phyloP scores from a whole-genome alignment of 2,797 vertebrate species.

The Sebastes aleutianus region DNA sequence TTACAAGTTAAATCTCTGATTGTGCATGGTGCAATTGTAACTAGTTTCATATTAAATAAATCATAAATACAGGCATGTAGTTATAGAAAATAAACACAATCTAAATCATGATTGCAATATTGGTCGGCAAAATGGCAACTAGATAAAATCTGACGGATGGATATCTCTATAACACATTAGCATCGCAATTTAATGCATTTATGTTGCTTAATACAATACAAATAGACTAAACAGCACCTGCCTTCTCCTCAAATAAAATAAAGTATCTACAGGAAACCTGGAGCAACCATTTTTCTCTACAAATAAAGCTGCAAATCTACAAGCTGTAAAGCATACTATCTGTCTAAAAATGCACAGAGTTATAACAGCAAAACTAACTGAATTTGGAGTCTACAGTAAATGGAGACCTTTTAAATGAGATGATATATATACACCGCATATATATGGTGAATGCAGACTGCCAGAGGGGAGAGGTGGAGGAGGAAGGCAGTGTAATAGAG shows the following conservation, averaged over 20 bases:
- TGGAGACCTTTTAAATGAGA: conserved; percentile 8
- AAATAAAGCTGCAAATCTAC: background rate
- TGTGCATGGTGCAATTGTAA: background rate
- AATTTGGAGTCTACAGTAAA: conserved; percentile 16
- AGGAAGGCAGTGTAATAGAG: conserved; percentile 38
- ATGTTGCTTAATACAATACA: background rate
- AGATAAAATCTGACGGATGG: background rate
- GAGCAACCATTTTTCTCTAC: background rate
- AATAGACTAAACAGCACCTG: background rate
- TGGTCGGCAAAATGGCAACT: background rate
- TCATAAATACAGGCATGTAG: background rate
- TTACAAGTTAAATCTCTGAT: background rate
- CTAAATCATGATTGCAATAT: background rate
- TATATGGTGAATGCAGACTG: background rate
- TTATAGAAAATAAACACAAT: background rate
- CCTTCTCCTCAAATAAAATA: background rate
- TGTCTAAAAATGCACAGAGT: background rate
- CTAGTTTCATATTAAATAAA: background rate
- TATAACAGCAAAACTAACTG: conserved; percentile 1
- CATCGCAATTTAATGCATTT: background rate
- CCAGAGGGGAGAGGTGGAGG: conserved; percentile 14
- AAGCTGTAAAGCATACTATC: background rate
- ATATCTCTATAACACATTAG: background rate
- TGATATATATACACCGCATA: conserved; percentile 3
- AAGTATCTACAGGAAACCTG: background rate